Evolutionary conservation across 2,888 invertebrate genomes (phyloP), one percentile per base, ranked within the genome.

Genomic region (Dicyrtoma fusca): DNA sequence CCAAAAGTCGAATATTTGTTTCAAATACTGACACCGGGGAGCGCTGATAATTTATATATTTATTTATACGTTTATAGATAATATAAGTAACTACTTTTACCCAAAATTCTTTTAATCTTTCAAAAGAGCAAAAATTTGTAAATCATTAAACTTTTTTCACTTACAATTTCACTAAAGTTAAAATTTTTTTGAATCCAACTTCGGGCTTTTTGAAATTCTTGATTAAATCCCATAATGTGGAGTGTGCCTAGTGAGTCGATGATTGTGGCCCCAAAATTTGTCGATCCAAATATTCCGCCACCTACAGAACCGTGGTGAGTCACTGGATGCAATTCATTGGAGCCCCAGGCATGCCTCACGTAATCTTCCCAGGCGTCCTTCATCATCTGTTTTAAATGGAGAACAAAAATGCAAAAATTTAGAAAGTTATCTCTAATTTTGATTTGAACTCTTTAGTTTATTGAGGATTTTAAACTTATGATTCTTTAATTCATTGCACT

Each of bases 301-400:
- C 92, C 92, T 77, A 91, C 89, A 84, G 99, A 97, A 3, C 94
- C 92, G 1, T 90, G 87, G 83, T 92, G 92, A 70, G 93, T 91
- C 63, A 98, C 87, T 0, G 99, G 98, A 81, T 91, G 89, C 82
- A 99, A 86, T 85, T 99, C 99, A 85, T 99, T 99, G 83, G 95
- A 92, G 77, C 99, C 99, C 98, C 98, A 99, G 0, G 99, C 97
- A 86, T 95, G 97, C 77, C 92, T 88, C 80, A 91, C 94, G 86
- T 99, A 99, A 83, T 93, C 95, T 84, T 93, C 91, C 98, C 98
- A 99, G 10, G 97, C 95, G 85, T 96, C 95, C 81, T 91, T 89
- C 94, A 97, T 97, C 99, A 99, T 99, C 97, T 98, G 88, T 14
- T 86, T 91, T 89, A 84, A n/a, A n/a, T n/a, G n/a, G n/a, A n/a